Base-by-base conservation (phyloP, 2,888 invertebrate genomes). In the Drosophila meridiana region DNA sequence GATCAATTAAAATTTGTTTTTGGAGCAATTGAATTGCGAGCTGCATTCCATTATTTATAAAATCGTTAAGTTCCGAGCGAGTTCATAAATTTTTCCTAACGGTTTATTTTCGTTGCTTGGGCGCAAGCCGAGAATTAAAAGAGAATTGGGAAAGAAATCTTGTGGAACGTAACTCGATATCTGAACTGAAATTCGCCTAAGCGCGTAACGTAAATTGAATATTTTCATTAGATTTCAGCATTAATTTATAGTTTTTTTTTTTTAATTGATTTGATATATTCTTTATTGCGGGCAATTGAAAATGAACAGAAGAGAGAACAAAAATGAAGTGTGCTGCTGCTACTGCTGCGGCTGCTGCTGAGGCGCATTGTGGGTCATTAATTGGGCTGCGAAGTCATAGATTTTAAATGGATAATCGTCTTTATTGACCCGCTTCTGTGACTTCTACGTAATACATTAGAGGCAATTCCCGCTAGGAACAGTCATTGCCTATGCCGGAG, bases 391-490 rank as follows among this genome's bases (percentile, higher is more conserved):
- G 60, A 82, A 82, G 75, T 69, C 80, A 72, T 76, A 71, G 72
- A 75, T 80, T 83, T 83, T 73, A 87, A 84, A 79, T 84, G 87
- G 87, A 87, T 84, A 84, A 84, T 80, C 84, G 84, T 76, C 80
- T 82, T 74, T 53, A 73, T 74, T 86, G 85, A 86, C 86, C 86
- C 78, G 69, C 71, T 75, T 62, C 63, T 60, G 67, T 83, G 86
- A 85, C 81, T 74, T 78, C 62, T 81, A 42, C 56, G 59, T 61
- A 69, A 66, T 73, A 76, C 67, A 74, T 78, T 76, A 64, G 36
- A 62, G 69, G 59, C 70, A 78, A 76, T 78, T 77, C 64, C 55
- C 42, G 50, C 42, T 26, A 11, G 14, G n/a, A 2, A 32, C 28
- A 38, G 45, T 30, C 28, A 32, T 14, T 38, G 9, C 30, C 20